A percentile compares a stretch with the other conserved stretches of the same genome.
These are phyloP conservation scores for Lycia hirtaria DNA, from an alignment of 2,888 invertebrate genomes.

Conservation along the genomic window DNA sequence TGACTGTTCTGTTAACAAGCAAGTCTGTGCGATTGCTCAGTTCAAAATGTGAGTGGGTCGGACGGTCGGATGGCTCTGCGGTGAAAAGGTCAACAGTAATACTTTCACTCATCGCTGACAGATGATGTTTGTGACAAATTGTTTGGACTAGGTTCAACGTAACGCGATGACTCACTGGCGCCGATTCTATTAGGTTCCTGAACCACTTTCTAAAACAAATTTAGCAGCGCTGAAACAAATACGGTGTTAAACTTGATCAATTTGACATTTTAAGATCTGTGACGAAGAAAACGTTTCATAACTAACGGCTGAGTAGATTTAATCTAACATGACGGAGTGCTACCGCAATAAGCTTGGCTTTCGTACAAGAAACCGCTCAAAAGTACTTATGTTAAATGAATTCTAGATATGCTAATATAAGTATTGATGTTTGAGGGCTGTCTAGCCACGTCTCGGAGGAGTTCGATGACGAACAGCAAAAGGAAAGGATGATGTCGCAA, in stretches of 20 bases:
- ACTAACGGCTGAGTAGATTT: too few relatives aligned
- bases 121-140: slow-evolving; percentile 1
- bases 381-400: too few relatives aligned
- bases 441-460: slow-evolving; percentile 15
- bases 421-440: not conserved
- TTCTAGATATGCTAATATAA: too few relatives aligned
- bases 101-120: slow-evolving; percentile 8
- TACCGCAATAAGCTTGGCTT: too few relatives aligned
- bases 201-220: not conserved
- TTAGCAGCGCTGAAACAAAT: not conserved
- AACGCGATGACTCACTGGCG: not conserved
- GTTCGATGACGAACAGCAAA: slow-evolving; percentile 33
- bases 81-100: slow-evolving; percentile 3
- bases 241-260: too few relatives aligned
- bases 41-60: slow-evolving; percentile 2
- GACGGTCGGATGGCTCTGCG: not conserved
- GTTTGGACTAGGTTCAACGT: not conserved
- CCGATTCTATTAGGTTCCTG: not conserved
- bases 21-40: not conserved
- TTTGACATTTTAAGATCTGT: too few relatives aligned
- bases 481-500: slow-evolving; percentile 45
- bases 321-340: too few relatives aligned
- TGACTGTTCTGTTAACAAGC: not conserved
- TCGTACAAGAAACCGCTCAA: too few relatives aligned
- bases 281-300: too few relatives aligned